These are phyloP conservation scores for Narcine bancroftii DNA, from an alignment of 2,113 vertebrate genomes.

Conservation along the genomic window DNA sequence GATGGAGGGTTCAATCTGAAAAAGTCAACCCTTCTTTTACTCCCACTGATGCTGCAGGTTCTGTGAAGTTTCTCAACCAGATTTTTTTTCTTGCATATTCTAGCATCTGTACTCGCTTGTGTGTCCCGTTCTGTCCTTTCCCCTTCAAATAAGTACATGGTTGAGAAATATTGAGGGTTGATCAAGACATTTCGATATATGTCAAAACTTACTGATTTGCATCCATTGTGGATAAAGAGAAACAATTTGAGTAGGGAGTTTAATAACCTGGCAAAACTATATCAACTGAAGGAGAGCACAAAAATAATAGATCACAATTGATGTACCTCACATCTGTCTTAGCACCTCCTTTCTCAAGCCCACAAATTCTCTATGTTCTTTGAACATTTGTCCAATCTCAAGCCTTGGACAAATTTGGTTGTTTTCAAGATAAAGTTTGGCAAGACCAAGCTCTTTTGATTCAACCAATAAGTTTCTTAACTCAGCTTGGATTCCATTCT, in stretches of 20 bases:
- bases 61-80: no score
- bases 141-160: no score
- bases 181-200: no score
- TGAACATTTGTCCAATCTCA: background rate
- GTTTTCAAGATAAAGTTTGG: background rate
- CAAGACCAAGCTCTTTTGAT: background rate
- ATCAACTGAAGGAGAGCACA: background rate
- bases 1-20: no score
- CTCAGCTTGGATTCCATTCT: background rate
- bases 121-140: no score
- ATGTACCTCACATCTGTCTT: no score
- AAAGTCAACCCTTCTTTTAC: no score
- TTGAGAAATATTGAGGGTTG: no score
- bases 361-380: background rate
- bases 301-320: no score
- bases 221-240: background rate
- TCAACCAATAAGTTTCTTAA: background rate
- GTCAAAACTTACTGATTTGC: background rate
- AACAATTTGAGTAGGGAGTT: background rate
- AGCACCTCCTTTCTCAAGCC: background rate
- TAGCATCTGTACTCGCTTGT: no score
- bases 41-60: no score
- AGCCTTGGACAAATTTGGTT: background rate
- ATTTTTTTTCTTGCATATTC: no score
- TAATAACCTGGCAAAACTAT: background rate